These are phyloP conservation scores for Drosophila guanche DNA, from an alignment of 1,140 invertebrate genomes.

Conservation along the genomic window DNA sequence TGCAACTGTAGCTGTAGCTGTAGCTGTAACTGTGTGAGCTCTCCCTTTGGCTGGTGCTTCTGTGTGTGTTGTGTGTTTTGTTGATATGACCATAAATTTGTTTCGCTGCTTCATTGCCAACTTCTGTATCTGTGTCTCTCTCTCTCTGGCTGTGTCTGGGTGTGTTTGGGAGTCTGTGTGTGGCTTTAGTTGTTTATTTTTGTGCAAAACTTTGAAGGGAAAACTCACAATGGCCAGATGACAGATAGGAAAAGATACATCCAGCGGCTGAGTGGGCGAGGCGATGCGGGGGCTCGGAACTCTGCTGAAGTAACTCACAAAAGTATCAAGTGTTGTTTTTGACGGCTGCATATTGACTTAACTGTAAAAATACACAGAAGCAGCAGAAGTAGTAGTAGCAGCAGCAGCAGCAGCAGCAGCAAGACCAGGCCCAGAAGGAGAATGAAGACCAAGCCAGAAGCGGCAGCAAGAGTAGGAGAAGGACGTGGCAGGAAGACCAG, in stretches of 20 bases:
- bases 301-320: constrained; percentile 68
- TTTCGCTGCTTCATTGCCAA: constrained; percentile 60
- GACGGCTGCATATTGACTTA: constrained; percentile 82
- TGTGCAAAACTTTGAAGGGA: constrained; percentile 66
- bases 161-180: constrained; percentile 10
- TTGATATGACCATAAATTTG: constrained; percentile 76
- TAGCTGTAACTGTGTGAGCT: constrained; percentile 13
- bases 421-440: constrained; percentile 30
- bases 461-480: too few relatives aligned
- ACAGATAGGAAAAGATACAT: constrained; percentile 39
- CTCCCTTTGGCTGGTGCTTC: constrained; percentile 4
- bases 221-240: constrained; percentile 74
- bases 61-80: constrained; percentile 42
- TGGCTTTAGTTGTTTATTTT: constrained; percentile 48
- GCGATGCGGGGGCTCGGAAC: constrained; percentile 6
- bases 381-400: constrained; percentile 9
- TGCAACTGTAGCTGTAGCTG: constrained; percentile 16
- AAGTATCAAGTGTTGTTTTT: constrained; percentile 82
- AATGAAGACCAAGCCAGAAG: constrained; percentile 15
- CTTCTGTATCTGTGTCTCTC: constrained; percentile 17
- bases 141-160: constrained; percentile 1
- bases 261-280: constrained; percentile 7
- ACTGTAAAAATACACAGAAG: constrained; percentile 69
- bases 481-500: too few relatives aligned
- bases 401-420: constrained; percentile 43